phyloP scores from a whole-genome alignment of 2,113 vertebrate genomes.

The Alethe castanea region DNA sequence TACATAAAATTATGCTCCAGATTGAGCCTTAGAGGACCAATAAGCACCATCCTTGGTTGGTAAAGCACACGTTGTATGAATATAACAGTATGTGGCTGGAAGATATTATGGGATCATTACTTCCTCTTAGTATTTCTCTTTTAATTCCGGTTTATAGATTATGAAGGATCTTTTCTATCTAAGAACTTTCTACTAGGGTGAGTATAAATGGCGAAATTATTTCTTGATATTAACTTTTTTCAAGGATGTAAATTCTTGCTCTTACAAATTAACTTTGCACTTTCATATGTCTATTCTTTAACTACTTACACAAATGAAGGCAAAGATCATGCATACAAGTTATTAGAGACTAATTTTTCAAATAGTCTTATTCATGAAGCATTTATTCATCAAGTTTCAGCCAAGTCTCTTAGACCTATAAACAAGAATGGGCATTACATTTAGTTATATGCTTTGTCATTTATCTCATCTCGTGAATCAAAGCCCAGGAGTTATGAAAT shows the following conservation, averaged over 20 bases:
- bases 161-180: neutral
- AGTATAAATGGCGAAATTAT: neutral
- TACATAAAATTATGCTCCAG: neutral
- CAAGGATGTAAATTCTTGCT: neutral
- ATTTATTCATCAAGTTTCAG: neutral
- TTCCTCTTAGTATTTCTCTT: neutral
- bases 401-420: neutral
- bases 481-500: neutral
- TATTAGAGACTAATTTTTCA: neutral
- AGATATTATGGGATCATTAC: neutral
- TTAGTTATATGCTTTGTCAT: neutral
- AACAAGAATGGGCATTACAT: neutral
- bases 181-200: neutral
- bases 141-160: neutral
- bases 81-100: neutral
- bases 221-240: slow-evolving; percentile 23
- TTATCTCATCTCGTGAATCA: neutral
- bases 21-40: neutral
- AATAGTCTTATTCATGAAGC: neutral
- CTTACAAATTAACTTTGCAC: neutral
- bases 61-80: neutral
- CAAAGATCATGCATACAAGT: neutral
- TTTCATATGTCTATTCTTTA: neutral
- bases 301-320: slow-evolving; percentile 13
- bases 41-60: neutral